Evolutionary conservation across 2,113 vertebrate species (phyloP).

Genomic region (Emydura subglobosa): DNA sequence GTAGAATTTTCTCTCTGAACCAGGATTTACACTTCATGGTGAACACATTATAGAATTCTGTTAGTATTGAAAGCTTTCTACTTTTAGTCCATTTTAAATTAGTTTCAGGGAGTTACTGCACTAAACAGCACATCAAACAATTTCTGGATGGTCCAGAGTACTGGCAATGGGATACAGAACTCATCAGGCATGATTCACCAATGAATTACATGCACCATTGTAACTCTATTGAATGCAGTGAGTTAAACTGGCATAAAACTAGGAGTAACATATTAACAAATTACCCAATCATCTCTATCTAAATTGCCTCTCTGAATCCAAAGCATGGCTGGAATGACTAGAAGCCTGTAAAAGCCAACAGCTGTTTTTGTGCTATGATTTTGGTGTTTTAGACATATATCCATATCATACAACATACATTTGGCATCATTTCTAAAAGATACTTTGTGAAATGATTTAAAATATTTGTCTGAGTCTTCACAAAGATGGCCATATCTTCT

Average conservation of each 20-base stretch:
- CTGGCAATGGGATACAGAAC: not conserved
- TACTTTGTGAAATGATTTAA: not conserved
- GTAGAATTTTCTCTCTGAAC: not conserved
- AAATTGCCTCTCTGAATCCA: not conserved
- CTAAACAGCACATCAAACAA: not conserved
- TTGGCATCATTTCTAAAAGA: not conserved
- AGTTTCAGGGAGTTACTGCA: not conserved
- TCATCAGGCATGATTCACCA: not conserved
- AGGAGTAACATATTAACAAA: not conserved
- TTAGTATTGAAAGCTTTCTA: not conserved
- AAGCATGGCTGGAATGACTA: not conserved
- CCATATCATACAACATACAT: not conserved
- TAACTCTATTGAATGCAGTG: not conserved
- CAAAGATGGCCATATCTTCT: not conserved
- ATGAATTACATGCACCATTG: not conserved
- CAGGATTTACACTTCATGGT: not conserved
- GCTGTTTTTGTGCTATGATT: not conserved
- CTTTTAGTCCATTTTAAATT: not conserved
- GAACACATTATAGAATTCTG: not conserved
- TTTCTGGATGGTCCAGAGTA: not conserved
- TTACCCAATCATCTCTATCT: not conserved
- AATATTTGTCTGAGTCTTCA: not conserved
- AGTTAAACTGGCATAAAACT: not conserved
- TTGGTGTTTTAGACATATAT: not conserved
- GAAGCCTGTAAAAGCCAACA: not conserved